A percentile compares a stretch with the other conserved stretches of the same genome.
phyloP scores from a whole-genome alignment of 1,140 invertebrate genomes.

The Hormaphis cornu region DNA sequence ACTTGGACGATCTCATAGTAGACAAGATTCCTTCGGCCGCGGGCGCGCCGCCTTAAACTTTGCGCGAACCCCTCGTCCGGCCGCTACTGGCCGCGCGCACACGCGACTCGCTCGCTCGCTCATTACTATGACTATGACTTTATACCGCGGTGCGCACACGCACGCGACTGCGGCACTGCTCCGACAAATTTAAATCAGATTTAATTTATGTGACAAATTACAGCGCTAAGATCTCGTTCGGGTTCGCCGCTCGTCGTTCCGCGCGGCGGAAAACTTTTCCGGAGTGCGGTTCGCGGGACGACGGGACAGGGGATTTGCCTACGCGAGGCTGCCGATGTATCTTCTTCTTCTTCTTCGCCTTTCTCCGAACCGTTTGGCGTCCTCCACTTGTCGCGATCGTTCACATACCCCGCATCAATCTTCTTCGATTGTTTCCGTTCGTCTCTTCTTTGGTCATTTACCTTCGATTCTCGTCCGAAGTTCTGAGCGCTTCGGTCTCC shows the following conservation, averaged over 20 bases:
- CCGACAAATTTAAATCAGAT: conserved; percentile 30
- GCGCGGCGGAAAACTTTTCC: not conserved
- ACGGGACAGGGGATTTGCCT: too few species aligned
- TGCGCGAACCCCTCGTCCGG: not conserved
- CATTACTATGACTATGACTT: not conserved
- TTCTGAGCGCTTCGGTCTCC: too few species aligned
- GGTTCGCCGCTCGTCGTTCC: not conserved
- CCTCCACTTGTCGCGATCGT: too few species aligned
- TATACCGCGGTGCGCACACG: not conserved
- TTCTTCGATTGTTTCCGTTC: too few species aligned
- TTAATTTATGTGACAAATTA: conserved; percentile 31
- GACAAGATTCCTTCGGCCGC: conserved; percentile 29
- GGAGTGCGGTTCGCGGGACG: too few species aligned
- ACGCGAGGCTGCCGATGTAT: too few species aligned
- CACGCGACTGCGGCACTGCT: not conserved
- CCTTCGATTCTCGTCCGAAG: too few species aligned
- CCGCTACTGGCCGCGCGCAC: not conserved
- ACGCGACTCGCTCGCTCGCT: not conserved
- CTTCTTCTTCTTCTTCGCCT: too few species aligned
- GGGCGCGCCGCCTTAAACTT: conserved; percentile 29
- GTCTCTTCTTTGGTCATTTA: too few species aligned
- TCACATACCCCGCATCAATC: too few species aligned
- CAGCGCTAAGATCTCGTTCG: not conserved
- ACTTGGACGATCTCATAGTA: conserved; percentile 31
- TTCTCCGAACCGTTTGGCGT: too few species aligned